Conservation (phyloP, 2,888 invertebrate genomes). For the Diaprepes abbreviatus region DNA sequence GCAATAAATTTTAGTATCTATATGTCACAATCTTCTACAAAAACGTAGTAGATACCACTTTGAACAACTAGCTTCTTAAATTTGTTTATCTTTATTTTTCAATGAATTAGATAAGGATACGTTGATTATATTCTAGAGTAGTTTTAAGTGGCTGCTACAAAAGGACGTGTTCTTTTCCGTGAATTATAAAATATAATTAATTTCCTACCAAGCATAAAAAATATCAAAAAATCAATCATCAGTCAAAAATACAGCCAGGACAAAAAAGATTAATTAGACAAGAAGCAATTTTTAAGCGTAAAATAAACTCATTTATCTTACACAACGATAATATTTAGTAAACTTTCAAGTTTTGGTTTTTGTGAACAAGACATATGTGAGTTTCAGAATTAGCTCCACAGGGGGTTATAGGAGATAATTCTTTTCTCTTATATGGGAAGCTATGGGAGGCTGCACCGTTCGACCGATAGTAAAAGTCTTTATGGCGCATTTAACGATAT, state of each 20-base stretch:
- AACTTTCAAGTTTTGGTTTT: conserved; percentile 48
- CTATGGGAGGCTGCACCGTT: conserved; percentile 40
- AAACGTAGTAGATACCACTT: no score
- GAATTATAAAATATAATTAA: conserved; percentile 2
- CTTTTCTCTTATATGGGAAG: conserved; percentile 48
- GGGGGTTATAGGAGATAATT: conserved; percentile 49
- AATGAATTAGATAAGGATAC: no score
- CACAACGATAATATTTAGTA: conserved; percentile 48
- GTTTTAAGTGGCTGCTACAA: no score
- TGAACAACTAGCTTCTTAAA: no score
- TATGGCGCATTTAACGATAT: conserved; percentile 50
- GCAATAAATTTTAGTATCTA: no score
- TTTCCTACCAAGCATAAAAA: conserved; percentile 8
- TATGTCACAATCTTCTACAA: no score
- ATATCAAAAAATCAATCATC: conserved; percentile 30
- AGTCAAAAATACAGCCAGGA: conserved; percentile 1
- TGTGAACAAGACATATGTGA: conserved; percentile 51
- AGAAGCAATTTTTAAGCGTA: conserved; percentile 49
- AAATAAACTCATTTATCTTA: conserved; percentile 51
- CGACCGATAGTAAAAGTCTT: conserved; percentile 49
- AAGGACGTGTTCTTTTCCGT: no score
- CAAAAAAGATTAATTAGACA: conserved; percentile 52
- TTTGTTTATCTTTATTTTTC: no score
- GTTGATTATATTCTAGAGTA: no score
- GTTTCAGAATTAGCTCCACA: conserved; percentile 51